phyloP scores from a whole-genome alignment of 2,888 invertebrate species.

The Mongoloraphidia duomilia region DNA sequence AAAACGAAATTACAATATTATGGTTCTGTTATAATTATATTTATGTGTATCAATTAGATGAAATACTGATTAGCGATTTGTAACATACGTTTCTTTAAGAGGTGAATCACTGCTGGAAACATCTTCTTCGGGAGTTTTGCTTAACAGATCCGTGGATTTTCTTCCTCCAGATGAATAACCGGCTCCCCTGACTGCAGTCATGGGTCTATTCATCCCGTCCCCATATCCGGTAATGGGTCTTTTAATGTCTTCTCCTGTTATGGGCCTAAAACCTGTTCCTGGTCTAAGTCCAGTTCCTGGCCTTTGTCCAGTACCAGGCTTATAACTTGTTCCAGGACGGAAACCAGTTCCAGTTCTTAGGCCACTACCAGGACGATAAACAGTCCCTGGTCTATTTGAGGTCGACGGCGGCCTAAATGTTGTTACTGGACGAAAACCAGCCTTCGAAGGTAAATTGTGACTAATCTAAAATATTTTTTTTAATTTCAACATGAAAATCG shows the following conservation, averaged over 20 bases:
- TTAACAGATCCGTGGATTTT: conserved; percentile 60
- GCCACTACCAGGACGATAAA: conserved; percentile 23
- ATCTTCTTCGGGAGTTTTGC: conserved; percentile 41
- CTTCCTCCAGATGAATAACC: conserved; percentile 76
- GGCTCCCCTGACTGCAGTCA: conserved; percentile 93
- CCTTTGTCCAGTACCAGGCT: conserved; percentile 9
- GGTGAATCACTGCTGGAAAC: conserved; percentile 51
- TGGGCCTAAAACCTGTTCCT: conserved; percentile 29
- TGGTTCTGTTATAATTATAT: too few species aligned
- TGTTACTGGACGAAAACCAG: conserved; percentile 1
- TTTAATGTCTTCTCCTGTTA: conserved; percentile 24
- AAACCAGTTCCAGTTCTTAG: conserved; percentile 14
- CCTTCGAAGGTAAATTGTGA: too few species aligned
- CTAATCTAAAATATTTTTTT: too few species aligned
- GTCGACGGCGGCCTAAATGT: conserved; percentile 2
- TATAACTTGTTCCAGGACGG: conserved; percentile 21
- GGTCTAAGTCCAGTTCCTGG: conserved; percentile 20
- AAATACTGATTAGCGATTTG: not conserved
- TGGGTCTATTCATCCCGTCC: conserved; percentile 47
- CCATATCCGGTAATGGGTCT: conserved; percentile 7
- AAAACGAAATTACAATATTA: too few species aligned
- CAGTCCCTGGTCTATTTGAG: conserved; percentile 18
- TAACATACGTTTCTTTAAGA: conserved; percentile 60
- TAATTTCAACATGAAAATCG: too few species aligned
- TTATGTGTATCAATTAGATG: too few species aligned